Evolutionary conservation across 2,113 vertebrate species (phyloP).

Genomic region (Mobula hypostoma): DNA sequence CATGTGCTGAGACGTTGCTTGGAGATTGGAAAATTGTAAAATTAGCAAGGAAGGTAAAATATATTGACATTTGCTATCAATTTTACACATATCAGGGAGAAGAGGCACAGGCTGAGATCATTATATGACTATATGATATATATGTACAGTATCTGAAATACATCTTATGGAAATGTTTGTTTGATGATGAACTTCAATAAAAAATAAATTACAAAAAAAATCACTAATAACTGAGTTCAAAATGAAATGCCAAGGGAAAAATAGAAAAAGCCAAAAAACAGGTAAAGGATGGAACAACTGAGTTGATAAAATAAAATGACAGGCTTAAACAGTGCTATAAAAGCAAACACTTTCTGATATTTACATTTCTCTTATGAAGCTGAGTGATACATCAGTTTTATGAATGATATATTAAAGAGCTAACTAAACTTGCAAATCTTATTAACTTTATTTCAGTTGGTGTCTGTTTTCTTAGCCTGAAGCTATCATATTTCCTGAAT

Average conservation of each 20-base stretch:
- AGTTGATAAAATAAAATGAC: background rate
- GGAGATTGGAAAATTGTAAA: background rate
- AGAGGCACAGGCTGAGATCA: background rate
- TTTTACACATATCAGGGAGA: background rate
- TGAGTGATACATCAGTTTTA: constrained; percentile 22
- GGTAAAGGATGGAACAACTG: background rate
- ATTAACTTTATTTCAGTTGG: background rate
- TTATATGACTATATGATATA: no score
- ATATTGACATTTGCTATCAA: background rate
- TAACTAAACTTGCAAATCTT: background rate
- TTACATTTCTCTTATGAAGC: background rate
- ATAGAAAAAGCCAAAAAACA: background rate
- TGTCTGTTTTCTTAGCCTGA: constrained; percentile 14
- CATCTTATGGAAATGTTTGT: no score
- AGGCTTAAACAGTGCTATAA: background rate
- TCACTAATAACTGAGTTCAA: background rate
- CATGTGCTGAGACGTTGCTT: background rate
- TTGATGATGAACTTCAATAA: no score
- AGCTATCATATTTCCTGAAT: background rate
- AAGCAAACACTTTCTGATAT: background rate
- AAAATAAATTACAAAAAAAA: background rate
- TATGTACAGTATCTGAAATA: no score
- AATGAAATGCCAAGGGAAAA: background rate
- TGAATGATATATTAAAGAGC: constrained; percentile 24
- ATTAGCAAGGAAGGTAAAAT: background rate